Evolutionary conservation across 2,888 invertebrate species (phyloP).

Genomic region (Acrocyrtus sp.): DNA sequence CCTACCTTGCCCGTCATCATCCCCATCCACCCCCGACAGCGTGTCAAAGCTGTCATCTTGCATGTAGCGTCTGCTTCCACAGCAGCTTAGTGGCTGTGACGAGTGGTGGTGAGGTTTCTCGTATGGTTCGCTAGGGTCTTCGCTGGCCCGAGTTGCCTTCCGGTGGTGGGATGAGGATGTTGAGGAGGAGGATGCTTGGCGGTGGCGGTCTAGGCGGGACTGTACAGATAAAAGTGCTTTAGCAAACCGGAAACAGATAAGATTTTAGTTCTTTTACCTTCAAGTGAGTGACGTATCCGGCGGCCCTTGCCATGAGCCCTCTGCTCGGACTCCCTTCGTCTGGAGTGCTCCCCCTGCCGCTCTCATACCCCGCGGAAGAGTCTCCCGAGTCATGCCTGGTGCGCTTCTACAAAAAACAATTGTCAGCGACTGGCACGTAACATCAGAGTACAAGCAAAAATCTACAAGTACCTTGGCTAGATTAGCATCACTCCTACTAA

Average conservation of each 20-base stretch:
- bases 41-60: slow-evolving; percentile 58
- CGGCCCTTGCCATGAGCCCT: slow-evolving; percentile 59
- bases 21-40: slow-evolving; percentile 45
- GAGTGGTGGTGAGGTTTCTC: slow-evolving; percentile 11
- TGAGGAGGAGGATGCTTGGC: slow-evolving; percentile 39
- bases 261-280: slow-evolving; percentile 53
- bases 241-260: not conserved
- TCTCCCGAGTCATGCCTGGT: slow-evolving; percentile 59
- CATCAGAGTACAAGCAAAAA: not conserved
- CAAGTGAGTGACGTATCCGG: slow-evolving; percentile 62
- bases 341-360: slow-evolving; percentile 23
- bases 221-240: slow-evolving; percentile 26
- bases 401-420: slow-evolving; percentile 30
- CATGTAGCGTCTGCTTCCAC: slow-evolving; percentile 57
- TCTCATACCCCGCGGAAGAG: slow-evolving; percentile 36
- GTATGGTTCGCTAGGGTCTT: slow-evolving; percentile 5
- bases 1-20: slow-evolving; percentile 30
- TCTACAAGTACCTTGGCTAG: slow-evolving; percentile 44
- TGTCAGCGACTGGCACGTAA: slow-evolving; percentile 1
- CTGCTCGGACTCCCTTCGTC: slow-evolving; percentile 55
- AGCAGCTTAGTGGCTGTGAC: slow-evolving; percentile 49
- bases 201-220: slow-evolving; percentile 61
- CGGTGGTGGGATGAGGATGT: not conserved
- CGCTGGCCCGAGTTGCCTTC: too few species aligned
- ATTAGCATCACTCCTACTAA: slow-evolving; percentile 63